Percentiles rank a stretch among this genome's conserved stretches.
Evolutionary conservation across 2,113 vertebrate genomes (phyloP).

Genomic region (Cyprinodon tularosa): DNA sequence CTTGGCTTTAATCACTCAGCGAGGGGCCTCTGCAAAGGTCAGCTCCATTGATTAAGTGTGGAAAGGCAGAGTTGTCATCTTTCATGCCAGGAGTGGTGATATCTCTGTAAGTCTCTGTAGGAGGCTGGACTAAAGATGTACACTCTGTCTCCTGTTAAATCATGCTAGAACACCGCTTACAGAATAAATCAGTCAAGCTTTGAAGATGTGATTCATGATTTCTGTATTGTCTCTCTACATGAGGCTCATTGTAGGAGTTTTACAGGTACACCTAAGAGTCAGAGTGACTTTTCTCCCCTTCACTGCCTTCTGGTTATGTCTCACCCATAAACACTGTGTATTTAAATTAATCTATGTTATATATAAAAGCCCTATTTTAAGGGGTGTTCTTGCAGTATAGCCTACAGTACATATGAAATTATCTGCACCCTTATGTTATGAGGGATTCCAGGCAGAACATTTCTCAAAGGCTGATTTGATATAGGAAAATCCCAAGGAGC

Average conservation of each 20-base stretch:
- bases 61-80: slow-evolving; percentile 73
- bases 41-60: slow-evolving; percentile 74
- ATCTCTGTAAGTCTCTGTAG: slow-evolving; percentile 65
- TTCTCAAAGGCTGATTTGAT: not conserved
- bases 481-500: not conserved
- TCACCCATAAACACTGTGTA: not conserved
- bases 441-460: not conserved
- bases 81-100: slow-evolving; percentile 65
- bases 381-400: not conserved
- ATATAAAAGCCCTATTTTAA: not conserved
- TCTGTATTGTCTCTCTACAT: not conserved
- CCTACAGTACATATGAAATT: not conserved
- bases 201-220: not conserved
- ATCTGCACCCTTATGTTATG: not conserved
- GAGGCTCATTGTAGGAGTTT: not conserved
- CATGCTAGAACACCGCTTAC: slow-evolving; percentile 26
- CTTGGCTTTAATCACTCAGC: slow-evolving; percentile 81
- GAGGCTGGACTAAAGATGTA: slow-evolving; percentile 38
- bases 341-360: not conserved
- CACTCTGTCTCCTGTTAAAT: slow-evolving; percentile 42
- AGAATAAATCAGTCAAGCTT: slow-evolving; percentile 37
- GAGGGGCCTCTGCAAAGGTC: slow-evolving; percentile 78
- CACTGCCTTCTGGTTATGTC: not conserved
- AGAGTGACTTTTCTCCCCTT: not conserved
- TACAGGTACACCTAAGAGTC: slow-evolving; percentile 2